These are phyloP conservation scores for Anguilla megastoma DNA, from an alignment of 2,797 vertebrate species.

Conservation along the genomic window DNA sequence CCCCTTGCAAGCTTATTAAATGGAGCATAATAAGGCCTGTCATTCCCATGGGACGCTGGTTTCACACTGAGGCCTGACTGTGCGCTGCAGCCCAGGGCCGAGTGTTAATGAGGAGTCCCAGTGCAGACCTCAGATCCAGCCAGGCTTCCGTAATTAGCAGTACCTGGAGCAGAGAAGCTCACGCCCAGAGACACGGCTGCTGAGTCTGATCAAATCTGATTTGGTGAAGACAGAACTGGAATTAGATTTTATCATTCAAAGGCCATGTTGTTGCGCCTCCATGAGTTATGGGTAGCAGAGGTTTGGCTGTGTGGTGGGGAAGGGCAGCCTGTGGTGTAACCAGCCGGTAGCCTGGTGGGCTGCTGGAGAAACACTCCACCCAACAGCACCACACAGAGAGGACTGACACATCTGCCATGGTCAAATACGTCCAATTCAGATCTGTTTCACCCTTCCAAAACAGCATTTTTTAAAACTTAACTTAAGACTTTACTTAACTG, in stretches of 20 bases:
- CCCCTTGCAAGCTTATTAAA: background rate
- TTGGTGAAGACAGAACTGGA: background rate
- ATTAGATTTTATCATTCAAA: background rate
- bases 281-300: background rate
- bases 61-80: constrained; percentile 2
- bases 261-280: background rate
- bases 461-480: background rate
- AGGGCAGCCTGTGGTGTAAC: background rate
- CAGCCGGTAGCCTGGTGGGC: background rate
- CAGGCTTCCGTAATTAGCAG: background rate
- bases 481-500: too few species aligned
- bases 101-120: constrained; percentile 6
- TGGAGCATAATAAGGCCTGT: background rate
- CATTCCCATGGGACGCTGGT: constrained; percentile 6
- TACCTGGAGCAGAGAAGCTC: background rate
- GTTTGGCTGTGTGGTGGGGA: background rate
- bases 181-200: background rate
- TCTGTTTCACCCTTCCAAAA: background rate
- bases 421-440: background rate
- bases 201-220: background rate
- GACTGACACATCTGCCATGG: background rate
- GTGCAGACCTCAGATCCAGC: background rate
- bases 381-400: background rate
- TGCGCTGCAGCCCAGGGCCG: background rate
- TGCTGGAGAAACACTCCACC: background rate